Conservation (phyloP, 2,113 vertebrate genomes). For the Lampris megalopsis region DNA sequence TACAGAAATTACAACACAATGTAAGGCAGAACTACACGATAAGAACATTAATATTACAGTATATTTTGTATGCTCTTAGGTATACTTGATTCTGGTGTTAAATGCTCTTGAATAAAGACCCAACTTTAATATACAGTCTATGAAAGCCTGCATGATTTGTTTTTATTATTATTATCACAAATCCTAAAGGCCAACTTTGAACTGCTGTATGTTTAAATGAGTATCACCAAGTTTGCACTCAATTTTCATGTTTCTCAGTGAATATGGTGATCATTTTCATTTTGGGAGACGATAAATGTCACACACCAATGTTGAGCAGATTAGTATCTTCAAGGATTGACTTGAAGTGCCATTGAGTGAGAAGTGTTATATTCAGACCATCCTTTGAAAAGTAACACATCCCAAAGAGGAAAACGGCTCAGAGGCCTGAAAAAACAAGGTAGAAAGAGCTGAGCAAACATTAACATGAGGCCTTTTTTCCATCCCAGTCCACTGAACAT, state of each 20-base stretch:
- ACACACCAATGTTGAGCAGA: too few species aligned
- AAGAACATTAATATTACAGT: slow-evolving; percentile 1
- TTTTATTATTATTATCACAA: slow-evolving; percentile 3
- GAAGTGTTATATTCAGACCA: neutral
- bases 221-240: neutral
- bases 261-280: neutral
- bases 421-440: neutral
- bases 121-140: slow-evolving; percentile 11
- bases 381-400: neutral
- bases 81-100: slow-evolving; percentile 14
- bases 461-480: neutral
- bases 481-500: neutral
- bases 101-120: slow-evolving; percentile 18
- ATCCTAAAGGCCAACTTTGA: neutral
- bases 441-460: neutral
- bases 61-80: slow-evolving; percentile 2
- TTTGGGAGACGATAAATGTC: too few species aligned
- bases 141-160: neutral
- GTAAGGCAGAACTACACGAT: neutral
- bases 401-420: neutral
- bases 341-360: too few species aligned
- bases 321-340: too few species aligned
- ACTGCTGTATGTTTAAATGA: neutral
- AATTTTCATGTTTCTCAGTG: neutral
- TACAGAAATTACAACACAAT: slow-evolving; percentile 1